Evolutionary conservation across 2,797 vertebrate genomes (phyloP).

Genomic region (Nyctibius grandis): DNA sequence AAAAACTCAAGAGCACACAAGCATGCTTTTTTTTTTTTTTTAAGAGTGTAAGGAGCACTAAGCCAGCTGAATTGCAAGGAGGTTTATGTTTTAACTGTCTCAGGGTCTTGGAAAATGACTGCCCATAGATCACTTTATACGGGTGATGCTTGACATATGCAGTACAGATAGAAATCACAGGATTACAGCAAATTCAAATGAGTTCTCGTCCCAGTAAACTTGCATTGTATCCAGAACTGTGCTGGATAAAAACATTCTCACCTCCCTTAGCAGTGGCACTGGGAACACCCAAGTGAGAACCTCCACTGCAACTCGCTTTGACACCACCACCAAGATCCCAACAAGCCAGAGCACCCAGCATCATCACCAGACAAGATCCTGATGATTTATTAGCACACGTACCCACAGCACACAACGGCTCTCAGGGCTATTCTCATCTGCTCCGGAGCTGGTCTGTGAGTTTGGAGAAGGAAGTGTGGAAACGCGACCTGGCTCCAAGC

Average conservation of each 20-base stretch:
- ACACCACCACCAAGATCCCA: not conserved
- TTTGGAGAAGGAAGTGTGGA: not conserved
- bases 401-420: rapidly evolving
- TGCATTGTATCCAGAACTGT: not conserved
- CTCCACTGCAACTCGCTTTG: not conserved
- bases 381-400: not conserved
- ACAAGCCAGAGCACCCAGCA: too few relatives aligned
- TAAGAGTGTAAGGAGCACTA: not conserved
- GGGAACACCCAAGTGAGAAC: not conserved
- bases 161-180: too few relatives aligned
- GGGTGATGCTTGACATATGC: too few relatives aligned
- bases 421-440: rapidly evolving
- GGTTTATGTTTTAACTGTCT: not conserved
- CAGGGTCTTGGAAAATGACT: not conserved
- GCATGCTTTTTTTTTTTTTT: not conserved
- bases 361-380: not conserved
- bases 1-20: not conserved
- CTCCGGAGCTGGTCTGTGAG: rapidly evolving
- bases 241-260: not conserved
- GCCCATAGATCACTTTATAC: not conserved
- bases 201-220: not conserved
- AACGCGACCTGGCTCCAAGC: not conserved
- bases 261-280: not conserved
- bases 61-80: not conserved
- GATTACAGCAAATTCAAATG: not conserved